A percentile compares a stretch with the other conserved stretches of the same genome.
These are phyloP conservation scores for Epinotia brunnichana DNA, from an alignment of 2,888 invertebrate genomes.

Conservation along the genomic window DNA sequence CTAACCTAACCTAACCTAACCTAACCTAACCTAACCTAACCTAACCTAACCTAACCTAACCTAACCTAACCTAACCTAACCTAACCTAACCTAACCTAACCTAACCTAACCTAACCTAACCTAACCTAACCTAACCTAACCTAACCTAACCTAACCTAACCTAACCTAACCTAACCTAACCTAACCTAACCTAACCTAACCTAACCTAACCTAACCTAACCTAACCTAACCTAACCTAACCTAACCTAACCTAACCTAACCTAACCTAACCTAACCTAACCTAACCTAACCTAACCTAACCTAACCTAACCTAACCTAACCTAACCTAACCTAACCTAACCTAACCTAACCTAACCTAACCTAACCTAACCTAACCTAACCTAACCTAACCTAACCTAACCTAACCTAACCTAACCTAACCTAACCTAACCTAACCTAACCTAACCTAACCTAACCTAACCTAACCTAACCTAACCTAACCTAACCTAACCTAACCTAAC, in stretches of 20 bases:
- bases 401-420: conserved; percentile 47
- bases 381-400: conserved; percentile 50
- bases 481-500: conserved; percentile 48
- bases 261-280: conserved; percentile 51
- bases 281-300: conserved; percentile 48
- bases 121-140: conserved; percentile 48
- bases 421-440: conserved; percentile 42
- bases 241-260: conserved; percentile 47
- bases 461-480: conserved; percentile 50
- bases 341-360: conserved; percentile 46
- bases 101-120: conserved; percentile 50
- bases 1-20: conserved; percentile 49
- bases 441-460: conserved; percentile 51
- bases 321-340: conserved; percentile 47
- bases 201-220: conserved; percentile 48
- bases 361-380: conserved; percentile 50
- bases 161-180: conserved; percentile 48
- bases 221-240: conserved; percentile 49
- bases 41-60: conserved; percentile 47
- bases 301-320: conserved; percentile 52
- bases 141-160: conserved; percentile 50
- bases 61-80: conserved; percentile 43
- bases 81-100: conserved; percentile 51
- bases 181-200: conserved; percentile 51
- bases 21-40: conserved; percentile 50